Evolutionary conservation across 2,888 invertebrate species (phyloP), one percentile per base, ranked within the genome.

Genomic region (Silvanus unidentatus): DNA sequence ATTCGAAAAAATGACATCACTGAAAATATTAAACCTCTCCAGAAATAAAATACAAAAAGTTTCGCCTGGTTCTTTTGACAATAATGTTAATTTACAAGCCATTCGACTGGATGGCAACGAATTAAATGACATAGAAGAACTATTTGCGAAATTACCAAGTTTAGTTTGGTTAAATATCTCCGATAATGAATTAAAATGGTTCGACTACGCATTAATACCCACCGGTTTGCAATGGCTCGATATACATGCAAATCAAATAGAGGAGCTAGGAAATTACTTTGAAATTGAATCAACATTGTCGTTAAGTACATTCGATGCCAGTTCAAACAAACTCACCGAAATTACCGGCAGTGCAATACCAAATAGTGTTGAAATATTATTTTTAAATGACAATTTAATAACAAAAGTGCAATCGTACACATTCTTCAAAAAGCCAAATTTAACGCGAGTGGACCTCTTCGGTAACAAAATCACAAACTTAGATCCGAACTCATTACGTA

Each of bases 111-210:
- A 91, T 70, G 86, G 86, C 49, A 91, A 91, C 75, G 83, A 84
- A 68, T 73, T 89, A 62, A 80, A 81, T 49, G 86, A 87, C 65
- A 88, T 90, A 54, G 81, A 81, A 54, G 85, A 84, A 48, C 77
- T 90, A 55, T 90, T 90, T 68, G 81, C 83, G 27, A 86, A 87
- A 72, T 75, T 90, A 56, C 86, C 87, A 41, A 86, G 84, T 72
- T 77, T 90, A 55, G 83, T 88, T 53, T 88, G 88, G 87, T 75
- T 91, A 47, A 90, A 90, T 68, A 87, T 90, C 65, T 89, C 88
- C 62, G 88, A 87, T 72, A 91, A 91, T 73, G 81, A 82, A 66
- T 76, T 91, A 55, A 83, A 83, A 73, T 82, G 82, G 80, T 88
- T 91, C 70, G 88, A 90, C 73, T 90, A 89, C 70, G 85, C 87